phyloP scores from a whole-genome alignment of 2,113 vertebrate species.

The Salvator merianae region DNA sequence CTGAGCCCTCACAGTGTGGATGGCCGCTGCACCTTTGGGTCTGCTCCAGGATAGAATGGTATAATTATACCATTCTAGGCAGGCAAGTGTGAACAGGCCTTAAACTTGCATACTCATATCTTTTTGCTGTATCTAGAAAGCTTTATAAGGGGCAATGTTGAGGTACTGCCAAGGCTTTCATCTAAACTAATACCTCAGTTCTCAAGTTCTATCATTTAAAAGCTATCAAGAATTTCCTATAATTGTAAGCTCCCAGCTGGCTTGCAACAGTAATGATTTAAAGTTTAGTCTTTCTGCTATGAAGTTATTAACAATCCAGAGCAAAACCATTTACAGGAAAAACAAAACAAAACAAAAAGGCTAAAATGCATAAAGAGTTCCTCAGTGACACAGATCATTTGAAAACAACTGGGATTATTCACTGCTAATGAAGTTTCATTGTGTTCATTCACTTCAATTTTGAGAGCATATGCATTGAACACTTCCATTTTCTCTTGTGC shows the following conservation, averaged over 20 bases:
- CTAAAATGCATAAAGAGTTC: conserved; percentile 4
- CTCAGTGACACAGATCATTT: not conserved
- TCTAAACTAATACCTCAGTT: not conserved
- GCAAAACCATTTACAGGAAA: not conserved
- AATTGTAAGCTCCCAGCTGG: not conserved
- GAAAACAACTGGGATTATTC: conserved; percentile 29
- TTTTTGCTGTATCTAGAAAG: too few relatives aligned
- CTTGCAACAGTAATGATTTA: not conserved
- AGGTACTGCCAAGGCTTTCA: not conserved
- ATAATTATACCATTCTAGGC: too few relatives aligned
- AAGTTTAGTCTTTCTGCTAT: not conserved
- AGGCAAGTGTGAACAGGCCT: too few relatives aligned
- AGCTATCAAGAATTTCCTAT: not conserved
- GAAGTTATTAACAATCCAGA: not conserved
- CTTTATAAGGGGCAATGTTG: not conserved
- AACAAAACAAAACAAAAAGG: not conserved
- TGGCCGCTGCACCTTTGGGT: too few relatives aligned
- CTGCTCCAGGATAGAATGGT: too few relatives aligned
- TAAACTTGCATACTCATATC: too few relatives aligned
- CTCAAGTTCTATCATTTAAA: not conserved
- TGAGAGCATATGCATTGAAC: not conserved
- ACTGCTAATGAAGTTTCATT: conserved; percentile 16
- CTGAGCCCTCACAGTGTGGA: too few relatives aligned
- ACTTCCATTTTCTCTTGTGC: not conserved
- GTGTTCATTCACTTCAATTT: conserved; percentile 21